phyloP scores from a whole-genome alignment of 2,797 vertebrate species.

The Bradypus variegatus region DNA sequence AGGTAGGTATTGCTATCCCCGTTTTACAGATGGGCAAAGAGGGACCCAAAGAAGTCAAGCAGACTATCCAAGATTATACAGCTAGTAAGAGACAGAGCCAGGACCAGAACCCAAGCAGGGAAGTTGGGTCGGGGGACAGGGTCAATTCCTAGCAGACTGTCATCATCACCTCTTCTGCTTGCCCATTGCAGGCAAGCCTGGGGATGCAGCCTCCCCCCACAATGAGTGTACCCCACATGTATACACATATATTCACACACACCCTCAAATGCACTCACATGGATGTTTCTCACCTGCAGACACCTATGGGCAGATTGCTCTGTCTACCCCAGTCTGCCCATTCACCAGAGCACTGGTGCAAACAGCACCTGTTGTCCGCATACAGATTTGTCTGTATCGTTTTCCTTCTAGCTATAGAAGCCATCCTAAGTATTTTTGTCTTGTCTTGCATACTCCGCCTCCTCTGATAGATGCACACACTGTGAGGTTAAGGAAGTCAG shows the following conservation, averaged over 20 bases:
- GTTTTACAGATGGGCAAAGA: neutral
- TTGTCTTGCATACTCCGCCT: neutral
- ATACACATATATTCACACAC: neutral
- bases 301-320: neutral
- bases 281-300: neutral
- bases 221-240: too few relatives aligned
- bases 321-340: rapidly evolving
- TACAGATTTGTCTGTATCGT: neutral
- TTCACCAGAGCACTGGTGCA: neutral
- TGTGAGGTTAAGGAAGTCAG: neutral
- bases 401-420: neutral
- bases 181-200: neutral
- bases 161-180: neutral
- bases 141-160: neutral
- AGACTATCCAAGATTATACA: neutral
- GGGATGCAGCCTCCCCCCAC: neutral
- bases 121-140: neutral
- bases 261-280: rapidly evolving
- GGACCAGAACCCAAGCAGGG: neutral
- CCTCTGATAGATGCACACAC: neutral
- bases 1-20: neutral
- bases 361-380: neutral
- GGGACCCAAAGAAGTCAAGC: neutral
- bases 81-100: neutral
- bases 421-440: neutral